phyloP scores from a whole-genome alignment of 2,797 vertebrate genomes.

The Pangasius macronema region DNA sequence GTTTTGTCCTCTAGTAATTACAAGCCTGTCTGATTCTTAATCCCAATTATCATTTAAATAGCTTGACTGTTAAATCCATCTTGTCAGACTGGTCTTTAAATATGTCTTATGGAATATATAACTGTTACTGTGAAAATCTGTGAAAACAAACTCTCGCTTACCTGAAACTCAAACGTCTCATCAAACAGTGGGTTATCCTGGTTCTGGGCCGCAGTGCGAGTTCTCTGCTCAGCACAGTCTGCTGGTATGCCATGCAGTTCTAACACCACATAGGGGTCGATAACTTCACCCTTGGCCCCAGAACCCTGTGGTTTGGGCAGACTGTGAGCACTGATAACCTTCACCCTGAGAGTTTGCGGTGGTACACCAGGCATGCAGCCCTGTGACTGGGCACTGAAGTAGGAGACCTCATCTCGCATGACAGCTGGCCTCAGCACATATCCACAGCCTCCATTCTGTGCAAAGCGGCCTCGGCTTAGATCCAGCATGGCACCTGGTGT shows the following conservation, averaged over 20 bases:
- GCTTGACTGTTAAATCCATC: slow-evolving; percentile 24
- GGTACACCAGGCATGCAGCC: slow-evolving; percentile 94
- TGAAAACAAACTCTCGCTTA: slow-evolving; percentile 48
- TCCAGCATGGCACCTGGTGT: slow-evolving; percentile 97
- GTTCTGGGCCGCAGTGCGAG: slow-evolving; percentile 95
- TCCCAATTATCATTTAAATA: slow-evolving; percentile 23
- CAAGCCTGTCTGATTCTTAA: slow-evolving; percentile 23
- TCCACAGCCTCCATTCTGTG: slow-evolving; percentile 92
- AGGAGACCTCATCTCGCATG: slow-evolving; percentile 95
- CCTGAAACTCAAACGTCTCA: slow-evolving; percentile 96
- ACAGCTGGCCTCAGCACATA: slow-evolving; percentile 90
- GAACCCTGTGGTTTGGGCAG: slow-evolving; percentile 97
- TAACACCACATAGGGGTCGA: slow-evolving; percentile 95
- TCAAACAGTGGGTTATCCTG: slow-evolving; percentile 96
- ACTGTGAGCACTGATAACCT: slow-evolving; percentile 96
- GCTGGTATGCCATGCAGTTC: slow-evolving; percentile 96
- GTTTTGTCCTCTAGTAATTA: slow-evolving; percentile 30
- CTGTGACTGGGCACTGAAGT: slow-evolving; percentile 95
- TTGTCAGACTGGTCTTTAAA: slow-evolving; percentile 8
- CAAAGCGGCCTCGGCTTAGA: slow-evolving; percentile 92
- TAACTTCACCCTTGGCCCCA: slow-evolving; percentile 95
- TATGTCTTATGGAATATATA: slow-evolving; percentile 7
- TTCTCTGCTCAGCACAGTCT: slow-evolving; percentile 93
- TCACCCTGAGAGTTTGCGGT: slow-evolving; percentile 89
- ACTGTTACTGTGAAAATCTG: not conserved